Base-by-base conservation (phyloP, 2,797 vertebrate genomes). In the Etheostoma perlongum region DNA sequence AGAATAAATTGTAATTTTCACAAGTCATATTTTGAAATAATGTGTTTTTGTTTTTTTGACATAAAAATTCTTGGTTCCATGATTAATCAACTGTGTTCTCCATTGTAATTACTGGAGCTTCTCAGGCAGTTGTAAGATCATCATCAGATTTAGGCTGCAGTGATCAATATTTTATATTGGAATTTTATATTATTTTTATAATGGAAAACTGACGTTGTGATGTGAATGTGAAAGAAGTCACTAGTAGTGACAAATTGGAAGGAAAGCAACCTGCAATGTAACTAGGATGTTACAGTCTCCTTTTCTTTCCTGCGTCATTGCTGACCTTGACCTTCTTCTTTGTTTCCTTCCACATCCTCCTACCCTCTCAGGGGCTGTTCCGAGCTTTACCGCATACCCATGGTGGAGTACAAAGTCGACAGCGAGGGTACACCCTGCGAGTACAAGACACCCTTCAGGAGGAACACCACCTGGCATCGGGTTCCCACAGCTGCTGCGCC, bases 371-470 rank as follows among this genome's bases (percentile, higher is more conserved):
- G 98, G 94, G 98, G 98, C 73, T 99, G 97, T 88, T 99, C 98
- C 1, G 98, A 99, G 93, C 97, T 99, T 40, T 99, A 98, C 92
- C 96, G 98, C 75, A 97, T 99, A 73, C 98, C 98, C 72, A 97
- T 99, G 97, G 98, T 99, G 81, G 98, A 99, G 89, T 99, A 99
- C 91, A 99, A 99, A 89, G 96, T 99, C 21, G 97, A 99, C 95
- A 99, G 97, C 1, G 97, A 99, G 92, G 98, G 97, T 27, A 97
- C 97, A 2, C 98, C 98, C 74, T 99, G 98, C 36, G 98, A 99
- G 91, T 99, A 98, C 94, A 99, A 99, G 95, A 99, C 97, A 1
- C 97, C 98, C 75, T 99, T 99, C 94, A 95, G 97, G 91, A 96
- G 97, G 86, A 98, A 98, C 93, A 99, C 97, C 81, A 97, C 97